Evolutionary conservation across 2,888 invertebrate genomes (phyloP).

Genomic region (Ormyrus thymus): DNA sequence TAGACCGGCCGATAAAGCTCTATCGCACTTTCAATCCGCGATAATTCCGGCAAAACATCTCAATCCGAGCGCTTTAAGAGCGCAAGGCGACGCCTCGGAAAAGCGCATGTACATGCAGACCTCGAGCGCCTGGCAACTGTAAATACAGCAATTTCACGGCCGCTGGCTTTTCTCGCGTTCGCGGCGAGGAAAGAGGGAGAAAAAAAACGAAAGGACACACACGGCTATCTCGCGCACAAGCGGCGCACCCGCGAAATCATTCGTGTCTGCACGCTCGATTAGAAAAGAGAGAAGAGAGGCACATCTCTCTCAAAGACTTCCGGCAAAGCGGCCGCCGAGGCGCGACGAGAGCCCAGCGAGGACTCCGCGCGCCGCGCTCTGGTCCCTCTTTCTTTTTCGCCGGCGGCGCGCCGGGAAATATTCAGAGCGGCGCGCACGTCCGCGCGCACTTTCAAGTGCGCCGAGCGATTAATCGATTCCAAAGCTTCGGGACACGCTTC

Average conservation of each 20-base stretch:
- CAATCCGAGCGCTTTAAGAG: not conserved
- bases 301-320: constrained; percentile 15
- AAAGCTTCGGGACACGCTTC: constrained; percentile 26
- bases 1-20: not conserved
- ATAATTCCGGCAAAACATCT: not conserved
- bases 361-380: constrained; percentile 9
- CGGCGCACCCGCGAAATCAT: constrained; percentile 20
- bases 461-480: constrained; percentile 57
- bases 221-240: not conserved
- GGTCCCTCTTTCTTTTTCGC: no score
- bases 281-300: constrained; percentile 19
- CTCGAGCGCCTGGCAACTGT: constrained; percentile 5
- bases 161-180: not conserved
- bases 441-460: constrained; percentile 54
- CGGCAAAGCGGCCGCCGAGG: constrained; percentile 15
- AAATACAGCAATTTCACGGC: constrained; percentile 42
- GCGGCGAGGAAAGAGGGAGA: constrained; percentile 1
- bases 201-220: not conserved
- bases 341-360: constrained; percentile 1
- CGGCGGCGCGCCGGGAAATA: constrained; percentile 41
- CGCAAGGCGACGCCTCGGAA: not conserved
- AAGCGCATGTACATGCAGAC: not conserved
- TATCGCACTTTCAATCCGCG: not conserved
- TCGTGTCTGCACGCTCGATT: constrained; percentile 25
- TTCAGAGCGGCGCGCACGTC: constrained; percentile 50